Evolutionary conservation across 92 coral and sea anemone genomes (phyloP).

Genomic region (Zoanthus sansibaricus): DNA sequence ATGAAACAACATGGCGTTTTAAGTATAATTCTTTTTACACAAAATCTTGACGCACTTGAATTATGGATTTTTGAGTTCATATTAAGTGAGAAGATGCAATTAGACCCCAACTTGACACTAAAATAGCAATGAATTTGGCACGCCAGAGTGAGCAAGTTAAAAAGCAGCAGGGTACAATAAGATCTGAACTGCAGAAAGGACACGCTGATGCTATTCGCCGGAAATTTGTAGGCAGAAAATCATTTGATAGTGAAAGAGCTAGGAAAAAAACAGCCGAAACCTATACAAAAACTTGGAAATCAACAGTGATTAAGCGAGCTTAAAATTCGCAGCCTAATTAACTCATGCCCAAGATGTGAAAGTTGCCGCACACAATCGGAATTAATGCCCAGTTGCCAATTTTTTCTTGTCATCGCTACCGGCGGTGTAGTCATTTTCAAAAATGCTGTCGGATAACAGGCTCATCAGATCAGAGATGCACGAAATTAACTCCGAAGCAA

Average conservation of each 20-base stretch:
- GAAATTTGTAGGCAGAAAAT: conserved; percentile 7
- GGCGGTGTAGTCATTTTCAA: conserved; percentile 20
- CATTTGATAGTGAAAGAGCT: background rate
- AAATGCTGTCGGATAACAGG: conserved; percentile 25
- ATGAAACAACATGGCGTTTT: too few relatives aligned
- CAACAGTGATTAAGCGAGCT: background rate
- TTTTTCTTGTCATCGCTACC: conserved; percentile 42
- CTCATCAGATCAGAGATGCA: background rate
- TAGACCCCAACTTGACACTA: too few relatives aligned
- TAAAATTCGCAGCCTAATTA: background rate
- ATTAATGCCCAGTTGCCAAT: conserved; percentile 51
- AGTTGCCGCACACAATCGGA: conserved; percentile 17
- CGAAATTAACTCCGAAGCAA: background rate
- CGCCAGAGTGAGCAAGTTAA: conserved; percentile 20
- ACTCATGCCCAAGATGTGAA: conserved; percentile 42
- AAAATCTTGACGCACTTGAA: too few relatives aligned
- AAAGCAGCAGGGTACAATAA: conserved; percentile 23
- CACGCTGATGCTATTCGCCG: conserved; percentile 8
- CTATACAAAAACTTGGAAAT: background rate
- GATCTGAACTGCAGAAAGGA: conserved; percentile 10
- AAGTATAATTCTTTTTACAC: too few relatives aligned
- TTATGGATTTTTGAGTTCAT: too few relatives aligned
- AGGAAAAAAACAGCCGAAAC: conserved; percentile 8
- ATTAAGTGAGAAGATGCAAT: too few relatives aligned
- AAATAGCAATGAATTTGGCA: background rate